Base-by-base conservation (phyloP, 2,113 vertebrate species). In the Siniperca chuatsi region DNA sequence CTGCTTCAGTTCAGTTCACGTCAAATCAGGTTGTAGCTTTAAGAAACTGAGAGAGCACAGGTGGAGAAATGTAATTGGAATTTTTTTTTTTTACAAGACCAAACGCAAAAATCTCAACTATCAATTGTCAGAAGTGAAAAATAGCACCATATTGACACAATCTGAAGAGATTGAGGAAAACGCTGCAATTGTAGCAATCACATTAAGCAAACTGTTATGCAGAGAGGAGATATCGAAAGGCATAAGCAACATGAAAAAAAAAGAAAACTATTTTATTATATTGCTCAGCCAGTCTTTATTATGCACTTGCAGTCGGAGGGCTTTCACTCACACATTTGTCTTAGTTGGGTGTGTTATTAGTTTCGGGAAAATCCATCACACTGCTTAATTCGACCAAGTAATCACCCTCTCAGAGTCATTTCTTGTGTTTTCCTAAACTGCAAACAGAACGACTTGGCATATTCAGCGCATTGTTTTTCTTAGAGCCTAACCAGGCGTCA, bases 371-470 rank as follows among this genome's bases (percentile, higher is more conserved):
- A 92, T 92, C 87, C 81, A 93, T 90, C 88, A 86, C 40, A 13
- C 66, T n/a, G 48, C 79, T 85, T 90, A 89, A 88, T 90, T 87
- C 88, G 76, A 79, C 82, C 84, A 25, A 79, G 81, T 91, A 92
- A 92, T 93, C 87, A 89, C 89, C 86, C 79, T 79, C 91, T 91
- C 78, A 74, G 44, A 90, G 83, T 88, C 74, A 81, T 93, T 91
- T 76, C 83, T 84, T 42, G 46, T 64, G 73, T 76, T 84, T 84
- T 75, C 48, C 82, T 87, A 83, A 92, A 81, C 73, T 86, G 79
- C 79, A 61, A 86, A 90, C 87, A 81, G 64, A 84, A 71, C 67
- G 6, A 16, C 82, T 52, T 21, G 62, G 62, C 88, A 71, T 75
- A 74, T 84, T 86, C 65, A 83, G 83, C 85, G 75, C 57, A 55